Conservation (phyloP, 2,113 vertebrate genomes). For the Kryptolebias marmoratus region DNA sequence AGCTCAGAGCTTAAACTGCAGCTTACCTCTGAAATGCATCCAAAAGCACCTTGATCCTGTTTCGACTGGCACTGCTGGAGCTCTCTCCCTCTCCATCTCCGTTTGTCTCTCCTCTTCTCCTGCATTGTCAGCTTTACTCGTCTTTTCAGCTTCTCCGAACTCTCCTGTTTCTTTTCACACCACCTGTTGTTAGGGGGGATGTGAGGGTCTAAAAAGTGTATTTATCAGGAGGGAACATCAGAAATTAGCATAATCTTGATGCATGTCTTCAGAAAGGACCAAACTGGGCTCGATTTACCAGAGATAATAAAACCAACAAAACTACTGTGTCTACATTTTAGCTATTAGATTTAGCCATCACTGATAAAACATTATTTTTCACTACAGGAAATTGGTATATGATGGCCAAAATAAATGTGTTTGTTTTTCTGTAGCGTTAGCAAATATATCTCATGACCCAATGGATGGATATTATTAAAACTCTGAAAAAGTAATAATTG, state of each 20-base stretch:
- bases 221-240: slow-evolving; percentile 60
- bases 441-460: too few relatives aligned
- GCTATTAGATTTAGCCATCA: neutral
- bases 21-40: slow-evolving; percentile 71
- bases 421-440: too few relatives aligned
- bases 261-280: slow-evolving; percentile 24
- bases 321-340: neutral
- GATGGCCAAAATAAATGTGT: too few relatives aligned
- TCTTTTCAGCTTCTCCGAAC: slow-evolving; percentile 54
- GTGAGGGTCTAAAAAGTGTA: slow-evolving; percentile 41
- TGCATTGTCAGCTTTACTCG: slow-evolving; percentile 53
- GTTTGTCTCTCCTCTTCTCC: slow-evolving; percentile 27
- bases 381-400: neutral
- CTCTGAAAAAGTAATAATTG: too few relatives aligned
- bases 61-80: slow-evolving; percentile 55
- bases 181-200: slow-evolving; percentile 43
- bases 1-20: slow-evolving; percentile 63
- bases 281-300: slow-evolving; percentile 11
- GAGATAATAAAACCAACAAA: neutral
- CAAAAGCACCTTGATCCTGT: slow-evolving; percentile 74
- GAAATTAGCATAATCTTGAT: slow-evolving; percentile 54
- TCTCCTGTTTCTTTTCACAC: slow-evolving; percentile 59
- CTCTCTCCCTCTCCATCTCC: slow-evolving; percentile 21
- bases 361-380: neutral
- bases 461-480: too few relatives aligned